Evolutionary conservation across 2,113 vertebrate species (phyloP).

Genomic region (Numida meleagris): DNA sequence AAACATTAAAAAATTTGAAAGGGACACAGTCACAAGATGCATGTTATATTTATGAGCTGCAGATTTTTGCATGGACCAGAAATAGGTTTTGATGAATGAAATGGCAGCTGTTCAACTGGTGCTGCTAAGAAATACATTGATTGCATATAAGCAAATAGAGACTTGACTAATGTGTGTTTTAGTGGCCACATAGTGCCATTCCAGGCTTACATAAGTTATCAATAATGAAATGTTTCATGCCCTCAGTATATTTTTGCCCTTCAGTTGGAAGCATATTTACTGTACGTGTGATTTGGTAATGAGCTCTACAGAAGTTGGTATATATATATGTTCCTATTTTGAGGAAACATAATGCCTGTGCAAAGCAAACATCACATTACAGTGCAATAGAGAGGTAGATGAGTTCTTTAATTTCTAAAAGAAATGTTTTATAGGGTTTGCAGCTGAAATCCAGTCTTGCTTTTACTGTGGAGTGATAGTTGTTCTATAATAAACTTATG

Average conservation of each 20-base stretch:
- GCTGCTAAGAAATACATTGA: not conserved
- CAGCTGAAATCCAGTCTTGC: not conserved
- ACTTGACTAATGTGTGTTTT: not conserved
- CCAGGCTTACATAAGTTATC: not conserved
- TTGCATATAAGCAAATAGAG: not conserved
- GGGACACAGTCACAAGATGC: not conserved
- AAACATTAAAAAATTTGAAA: not conserved
- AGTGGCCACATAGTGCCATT: not conserved
- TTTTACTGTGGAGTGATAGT: not conserved
- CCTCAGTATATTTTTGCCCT: not conserved
- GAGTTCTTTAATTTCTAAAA: not conserved
- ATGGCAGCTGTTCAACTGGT: not conserved
- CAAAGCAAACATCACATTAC: not conserved
- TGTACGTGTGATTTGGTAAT: not conserved
- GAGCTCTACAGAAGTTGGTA: not conserved
- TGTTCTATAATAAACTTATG: not conserved
- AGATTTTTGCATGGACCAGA: not conserved
- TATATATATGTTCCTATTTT: not conserved
- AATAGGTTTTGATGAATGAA: constrained; percentile 2
- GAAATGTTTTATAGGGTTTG: not conserved
- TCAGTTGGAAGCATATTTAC: not conserved
- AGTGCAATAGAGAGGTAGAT: not conserved
- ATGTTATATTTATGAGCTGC: not conserved
- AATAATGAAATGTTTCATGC: not conserved
- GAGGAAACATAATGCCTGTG: not conserved